Evolutionary conservation across 2,113 vertebrate genomes (phyloP).

Genomic region (Solea solea): DNA sequence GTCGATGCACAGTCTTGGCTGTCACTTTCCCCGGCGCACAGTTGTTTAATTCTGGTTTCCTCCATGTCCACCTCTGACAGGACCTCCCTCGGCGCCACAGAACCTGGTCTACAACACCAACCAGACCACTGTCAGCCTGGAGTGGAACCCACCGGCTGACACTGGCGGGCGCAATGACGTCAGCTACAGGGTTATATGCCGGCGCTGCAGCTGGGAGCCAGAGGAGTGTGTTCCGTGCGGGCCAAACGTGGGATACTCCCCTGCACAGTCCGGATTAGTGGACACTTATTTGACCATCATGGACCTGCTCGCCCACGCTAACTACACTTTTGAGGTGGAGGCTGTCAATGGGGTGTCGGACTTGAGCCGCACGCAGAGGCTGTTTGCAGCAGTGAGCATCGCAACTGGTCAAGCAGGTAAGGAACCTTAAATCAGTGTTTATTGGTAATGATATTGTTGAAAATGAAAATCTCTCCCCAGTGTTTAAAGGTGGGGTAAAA

Average conservation of each 20-base stretch:
- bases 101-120: conserved; percentile 99
- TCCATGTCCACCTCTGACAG: conserved; percentile 72
- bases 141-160: conserved; percentile 96
- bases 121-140: conserved; percentile 95
- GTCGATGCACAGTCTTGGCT: conserved; percentile 56
- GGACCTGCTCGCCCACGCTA: conserved; percentile 96
- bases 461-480: not conserved
- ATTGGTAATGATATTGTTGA: not conserved
- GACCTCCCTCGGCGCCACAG: conserved; percentile 97
- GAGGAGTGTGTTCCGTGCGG: conserved; percentile 95
- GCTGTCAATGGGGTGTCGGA: conserved; percentile 98
- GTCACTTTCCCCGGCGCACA: conserved; percentile 44
- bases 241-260: conserved; percentile 91
- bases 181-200: conserved; percentile 94
- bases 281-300: conserved; percentile 93
- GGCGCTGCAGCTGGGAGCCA: conserved; percentile 95
- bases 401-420: conserved; percentile 98
- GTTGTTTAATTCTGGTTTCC: conserved; percentile 62
- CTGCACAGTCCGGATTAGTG: conserved; percentile 92
- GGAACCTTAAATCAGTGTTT: conserved; percentile 25
- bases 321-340: conserved; percentile 99
- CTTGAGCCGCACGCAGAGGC: conserved; percentile 94
- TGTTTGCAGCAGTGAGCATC: conserved; percentile 96
- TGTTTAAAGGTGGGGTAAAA: conserved; percentile 2
- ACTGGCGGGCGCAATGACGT: conserved; percentile 94